Evolutionary conservation across 2,888 invertebrate species (phyloP).

Genomic region (Tinea semifulvella): DNA sequence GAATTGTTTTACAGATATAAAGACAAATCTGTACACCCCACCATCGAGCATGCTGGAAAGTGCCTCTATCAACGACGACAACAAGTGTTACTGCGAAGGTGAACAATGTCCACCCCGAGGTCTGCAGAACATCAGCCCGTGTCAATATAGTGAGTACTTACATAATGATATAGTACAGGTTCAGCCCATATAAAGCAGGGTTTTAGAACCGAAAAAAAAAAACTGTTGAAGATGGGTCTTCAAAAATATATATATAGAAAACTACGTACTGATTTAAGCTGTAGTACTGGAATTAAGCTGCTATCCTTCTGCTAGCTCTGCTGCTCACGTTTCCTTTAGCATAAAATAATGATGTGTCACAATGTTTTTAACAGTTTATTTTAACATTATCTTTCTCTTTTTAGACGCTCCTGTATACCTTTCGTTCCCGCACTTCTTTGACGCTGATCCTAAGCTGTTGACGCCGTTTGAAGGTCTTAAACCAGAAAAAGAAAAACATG

Average conservation of each 20-base stretch:
- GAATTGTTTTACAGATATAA: slow-evolving; percentile 63
- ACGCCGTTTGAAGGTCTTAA: slow-evolving; percentile 76
- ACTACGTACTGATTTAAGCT: no score
- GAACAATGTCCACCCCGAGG: slow-evolving; percentile 77
- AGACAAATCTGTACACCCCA: slow-evolving; percentile 77
- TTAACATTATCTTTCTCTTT: slow-evolving; percentile 24
- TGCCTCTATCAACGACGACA: slow-evolving; percentile 71
- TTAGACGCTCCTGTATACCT: slow-evolving; percentile 87
- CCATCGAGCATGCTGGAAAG: slow-evolving; percentile 75
- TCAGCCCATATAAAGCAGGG: no score
- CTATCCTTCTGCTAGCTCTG: no score
- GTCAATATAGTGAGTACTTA: slow-evolving; percentile 78
- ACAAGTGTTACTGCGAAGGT: slow-evolving; percentile 80
- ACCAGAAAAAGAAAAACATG: slow-evolving; percentile 74
- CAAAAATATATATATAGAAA: no score
- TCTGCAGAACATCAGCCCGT: slow-evolving; percentile 86
- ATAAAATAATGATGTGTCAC: no score
- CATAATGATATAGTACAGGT: no score
- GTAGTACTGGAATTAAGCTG: no score
- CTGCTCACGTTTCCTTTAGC: no score
- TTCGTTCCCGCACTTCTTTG: slow-evolving; percentile 90
- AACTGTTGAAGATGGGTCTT: no score
- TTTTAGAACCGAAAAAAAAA: no score
- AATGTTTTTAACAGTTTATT: no score
- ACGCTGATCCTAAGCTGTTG: slow-evolving; percentile 75